A percentile compares a stretch with the other conserved stretches of the same genome.
phyloP scores from a whole-genome alignment of 2,888 invertebrate species.

The Lycia hirtaria region DNA sequence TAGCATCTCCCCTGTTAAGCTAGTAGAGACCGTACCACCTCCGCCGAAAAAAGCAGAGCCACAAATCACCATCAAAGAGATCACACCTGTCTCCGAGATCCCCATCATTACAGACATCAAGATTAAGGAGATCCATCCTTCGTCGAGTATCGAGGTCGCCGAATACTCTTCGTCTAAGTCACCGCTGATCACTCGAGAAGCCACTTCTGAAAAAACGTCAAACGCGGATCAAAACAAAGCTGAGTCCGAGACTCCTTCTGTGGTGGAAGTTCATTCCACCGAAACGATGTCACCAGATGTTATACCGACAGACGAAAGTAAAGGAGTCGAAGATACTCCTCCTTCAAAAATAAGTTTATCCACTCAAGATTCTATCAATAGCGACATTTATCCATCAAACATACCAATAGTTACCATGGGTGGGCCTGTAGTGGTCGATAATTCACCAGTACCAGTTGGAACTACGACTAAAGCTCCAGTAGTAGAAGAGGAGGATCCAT shows the following conservation, averaged over 20 bases:
- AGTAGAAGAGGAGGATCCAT: constrained; percentile 72
- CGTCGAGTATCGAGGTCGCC: constrained; percentile 67
- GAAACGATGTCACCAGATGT: constrained; percentile 46
- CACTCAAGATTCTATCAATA: constrained; percentile 68
- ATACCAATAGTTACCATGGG: constrained; percentile 63
- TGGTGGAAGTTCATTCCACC: constrained; percentile 58
- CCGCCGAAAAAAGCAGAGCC: constrained; percentile 60
- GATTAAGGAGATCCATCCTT: constrained; percentile 77
- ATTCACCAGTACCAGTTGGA: constrained; percentile 46
- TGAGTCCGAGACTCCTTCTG: constrained; percentile 60
- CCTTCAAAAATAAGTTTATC: constrained; percentile 75
- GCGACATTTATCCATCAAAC: constrained; percentile 64
- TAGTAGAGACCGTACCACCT: constrained; percentile 37
- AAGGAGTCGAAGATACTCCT: constrained; percentile 52
- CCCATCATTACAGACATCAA: constrained; percentile 76
- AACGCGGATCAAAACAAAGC: constrained; percentile 52
- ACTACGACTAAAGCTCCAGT: constrained; percentile 65
- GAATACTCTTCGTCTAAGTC: constrained; percentile 77
- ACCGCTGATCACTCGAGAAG: constrained; percentile 75
- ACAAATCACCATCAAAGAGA: constrained; percentile 86
- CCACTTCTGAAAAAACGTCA: constrained; percentile 65
- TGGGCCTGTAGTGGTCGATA: constrained; percentile 48
- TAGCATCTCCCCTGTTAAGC: constrained; percentile 51
- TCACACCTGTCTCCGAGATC: constrained; percentile 83
- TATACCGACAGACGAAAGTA: constrained; percentile 51